Evolutionary conservation across 2,888 invertebrate genomes (phyloP).

Genomic region (Apamea anceps): DNA sequence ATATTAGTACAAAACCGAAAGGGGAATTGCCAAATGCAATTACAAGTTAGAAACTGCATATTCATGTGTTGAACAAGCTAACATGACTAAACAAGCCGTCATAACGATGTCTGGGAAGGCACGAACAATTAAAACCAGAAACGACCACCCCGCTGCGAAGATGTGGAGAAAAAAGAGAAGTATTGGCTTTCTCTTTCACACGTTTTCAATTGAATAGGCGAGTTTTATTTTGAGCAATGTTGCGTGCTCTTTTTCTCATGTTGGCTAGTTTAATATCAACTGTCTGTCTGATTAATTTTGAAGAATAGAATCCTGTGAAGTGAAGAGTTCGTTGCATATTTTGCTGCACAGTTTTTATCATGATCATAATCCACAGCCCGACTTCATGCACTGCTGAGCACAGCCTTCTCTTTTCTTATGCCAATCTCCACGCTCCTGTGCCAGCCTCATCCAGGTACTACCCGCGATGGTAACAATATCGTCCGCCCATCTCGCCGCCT

Average conservation of each 20-base stretch:
- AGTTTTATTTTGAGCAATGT: background rate
- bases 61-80: constrained; percentile 56
- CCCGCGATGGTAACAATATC: too few relatives aligned
- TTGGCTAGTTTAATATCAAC: background rate
- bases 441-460: too few relatives aligned
- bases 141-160: background rate
- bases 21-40: constrained; percentile 61
- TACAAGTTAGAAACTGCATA: constrained; percentile 62
- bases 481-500: background rate
- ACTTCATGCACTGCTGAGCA: too few relatives aligned
- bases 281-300: background rate
- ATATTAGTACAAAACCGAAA: constrained; percentile 51
- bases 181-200: constrained; percentile 15
- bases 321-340: background rate
- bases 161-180: background rate
- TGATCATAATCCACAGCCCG: too few relatives aligned
- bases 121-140: constrained; percentile 46
- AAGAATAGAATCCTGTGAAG: background rate
- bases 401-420: too few relatives aligned
- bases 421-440: too few relatives aligned
- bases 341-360: background rate
- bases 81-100: constrained; percentile 38
- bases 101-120: constrained; percentile 42
- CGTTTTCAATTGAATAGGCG: background rate
- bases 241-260: background rate